Conservation (phyloP, 1,140 invertebrate species). For the Cydia strobilella region DNA sequence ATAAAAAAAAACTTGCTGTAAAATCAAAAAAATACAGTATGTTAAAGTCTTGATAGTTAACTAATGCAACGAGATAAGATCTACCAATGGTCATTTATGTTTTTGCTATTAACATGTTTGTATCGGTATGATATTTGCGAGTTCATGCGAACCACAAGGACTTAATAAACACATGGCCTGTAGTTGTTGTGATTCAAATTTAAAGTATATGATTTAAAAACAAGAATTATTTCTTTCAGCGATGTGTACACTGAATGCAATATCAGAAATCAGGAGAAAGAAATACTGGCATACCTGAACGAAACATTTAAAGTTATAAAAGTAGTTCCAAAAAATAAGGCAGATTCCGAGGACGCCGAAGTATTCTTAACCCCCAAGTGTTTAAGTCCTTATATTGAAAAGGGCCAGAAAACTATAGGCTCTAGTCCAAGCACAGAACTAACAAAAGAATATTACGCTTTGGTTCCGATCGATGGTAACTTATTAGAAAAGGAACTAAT, state of each 20-base stretch:
- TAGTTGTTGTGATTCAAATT: background rate
- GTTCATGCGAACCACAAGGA: too few species aligned
- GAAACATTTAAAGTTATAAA: slow-evolving; percentile 32
- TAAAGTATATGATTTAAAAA: slow-evolving; percentile 16
- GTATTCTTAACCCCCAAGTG: slow-evolving; percentile 66
- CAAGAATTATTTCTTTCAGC: slow-evolving; percentile 54
- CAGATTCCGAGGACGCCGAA: slow-evolving; percentile 55
- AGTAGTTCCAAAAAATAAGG: slow-evolving; percentile 46
- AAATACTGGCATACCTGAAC: slow-evolving; percentile 64
- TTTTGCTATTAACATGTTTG: too few species aligned
- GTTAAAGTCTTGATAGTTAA: too few species aligned
- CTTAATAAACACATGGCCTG: background rate
- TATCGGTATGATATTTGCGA: too few species aligned
- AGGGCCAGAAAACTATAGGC: slow-evolving; percentile 52
- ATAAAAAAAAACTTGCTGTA: too few species aligned
- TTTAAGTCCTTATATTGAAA: slow-evolving; percentile 59
- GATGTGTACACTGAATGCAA: slow-evolving; percentile 73
- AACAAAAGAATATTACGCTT: slow-evolving; percentile 68
- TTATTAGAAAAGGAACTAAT: slow-evolving; percentile 69
- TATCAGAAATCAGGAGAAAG: slow-evolving; percentile 67
- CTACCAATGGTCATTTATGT: too few species aligned
- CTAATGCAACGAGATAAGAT: too few species aligned
- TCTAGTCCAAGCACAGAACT: slow-evolving; percentile 67
- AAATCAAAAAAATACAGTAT: too few species aligned
- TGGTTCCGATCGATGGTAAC: slow-evolving; percentile 71